phyloP scores from a whole-genome alignment of 1,140 invertebrate genomes.

The Laupala kohalensis region DNA sequence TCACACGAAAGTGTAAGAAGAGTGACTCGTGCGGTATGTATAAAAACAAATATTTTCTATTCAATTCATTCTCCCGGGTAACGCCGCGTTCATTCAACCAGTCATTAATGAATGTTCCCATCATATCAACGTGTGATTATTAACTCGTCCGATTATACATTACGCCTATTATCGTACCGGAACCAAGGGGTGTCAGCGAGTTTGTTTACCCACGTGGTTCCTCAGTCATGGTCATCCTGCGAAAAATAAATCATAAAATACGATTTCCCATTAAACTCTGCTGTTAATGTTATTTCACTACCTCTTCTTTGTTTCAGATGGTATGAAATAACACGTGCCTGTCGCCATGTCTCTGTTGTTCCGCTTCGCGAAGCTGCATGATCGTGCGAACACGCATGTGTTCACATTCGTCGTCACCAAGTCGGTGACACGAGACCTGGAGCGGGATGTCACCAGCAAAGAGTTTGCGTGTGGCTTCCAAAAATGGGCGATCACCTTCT shows the following conservation, averaged over 20 bases:
- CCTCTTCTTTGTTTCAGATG: background rate
- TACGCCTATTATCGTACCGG: background rate
- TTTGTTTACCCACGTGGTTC: background rate
- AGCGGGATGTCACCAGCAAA: slow-evolving; percentile 69
- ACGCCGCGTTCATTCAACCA: too few species aligned
- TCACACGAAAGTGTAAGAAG: too few species aligned
- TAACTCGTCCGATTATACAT: background rate
- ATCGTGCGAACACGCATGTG: slow-evolving; percentile 70
- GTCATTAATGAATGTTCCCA: too few species aligned
- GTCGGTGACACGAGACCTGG: slow-evolving; percentile 61
- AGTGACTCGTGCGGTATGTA: too few species aligned
- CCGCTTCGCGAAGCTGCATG: slow-evolving; percentile 69
- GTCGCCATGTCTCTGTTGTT: slow-evolving; percentile 63
- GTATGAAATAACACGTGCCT: slow-evolving; percentile 1
- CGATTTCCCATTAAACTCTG: background rate
- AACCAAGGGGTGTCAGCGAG: background rate
- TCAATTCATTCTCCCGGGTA: too few species aligned
- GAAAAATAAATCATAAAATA: background rate
- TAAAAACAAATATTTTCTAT: too few species aligned
- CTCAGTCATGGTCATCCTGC: background rate
- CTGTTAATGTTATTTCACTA: background rate
- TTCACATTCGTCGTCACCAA: slow-evolving; percentile 74
- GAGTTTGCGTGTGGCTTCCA: slow-evolving; percentile 77
- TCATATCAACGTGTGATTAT: too few species aligned
- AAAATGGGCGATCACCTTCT: slow-evolving; percentile 76